phyloP scores from a whole-genome alignment of 2,888 invertebrate genomes.

The Drosophila maculinotata region DNA sequence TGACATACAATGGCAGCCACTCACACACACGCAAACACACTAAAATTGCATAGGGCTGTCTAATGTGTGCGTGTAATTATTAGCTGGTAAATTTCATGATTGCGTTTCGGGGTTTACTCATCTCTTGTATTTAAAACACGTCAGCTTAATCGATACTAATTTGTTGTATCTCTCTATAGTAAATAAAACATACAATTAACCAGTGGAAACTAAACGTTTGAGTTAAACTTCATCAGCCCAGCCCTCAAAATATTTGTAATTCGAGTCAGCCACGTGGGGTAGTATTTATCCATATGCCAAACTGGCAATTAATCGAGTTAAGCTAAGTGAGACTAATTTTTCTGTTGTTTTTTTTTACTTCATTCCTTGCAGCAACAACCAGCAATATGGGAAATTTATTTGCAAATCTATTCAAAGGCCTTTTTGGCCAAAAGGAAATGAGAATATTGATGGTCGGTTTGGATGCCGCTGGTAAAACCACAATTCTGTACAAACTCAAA shows the following conservation, averaged over 20 bases:
- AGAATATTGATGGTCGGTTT: slow-evolving; percentile 99
- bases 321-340: slow-evolving; percentile 10
- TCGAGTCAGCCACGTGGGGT: slow-evolving; percentile 21
- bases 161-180: slow-evolving; percentile 11
- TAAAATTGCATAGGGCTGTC: slow-evolving; percentile 67
- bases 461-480: slow-evolving; percentile 99
- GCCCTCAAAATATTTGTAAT: slow-evolving; percentile 23
- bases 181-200: slow-evolving; percentile 27
- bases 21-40: slow-evolving; percentile 21
- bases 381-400: slow-evolving; percentile 98
- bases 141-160: slow-evolving; percentile 37
- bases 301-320: slow-evolving; percentile 22
- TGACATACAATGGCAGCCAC: slow-evolving; percentile 58
- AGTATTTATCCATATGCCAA: slow-evolving; percentile 29
- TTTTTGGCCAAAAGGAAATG: slow-evolving; percentile 99
- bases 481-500: slow-evolving; percentile 99
- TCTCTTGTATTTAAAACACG: slow-evolving; percentile 42
- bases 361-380: slow-evolving; percentile 52
- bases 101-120: slow-evolving; percentile 39
- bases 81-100: slow-evolving; percentile 26
- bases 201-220: slow-evolving; percentile 38
- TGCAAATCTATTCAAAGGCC: slow-evolving; percentile 98
- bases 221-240: slow-evolving; percentile 46
- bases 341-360: slow-evolving; percentile 41
- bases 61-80: slow-evolving; percentile 36